phyloP scores from a whole-genome alignment of 2,797 vertebrate genomes.

The Sternotherus odoratus region DNA sequence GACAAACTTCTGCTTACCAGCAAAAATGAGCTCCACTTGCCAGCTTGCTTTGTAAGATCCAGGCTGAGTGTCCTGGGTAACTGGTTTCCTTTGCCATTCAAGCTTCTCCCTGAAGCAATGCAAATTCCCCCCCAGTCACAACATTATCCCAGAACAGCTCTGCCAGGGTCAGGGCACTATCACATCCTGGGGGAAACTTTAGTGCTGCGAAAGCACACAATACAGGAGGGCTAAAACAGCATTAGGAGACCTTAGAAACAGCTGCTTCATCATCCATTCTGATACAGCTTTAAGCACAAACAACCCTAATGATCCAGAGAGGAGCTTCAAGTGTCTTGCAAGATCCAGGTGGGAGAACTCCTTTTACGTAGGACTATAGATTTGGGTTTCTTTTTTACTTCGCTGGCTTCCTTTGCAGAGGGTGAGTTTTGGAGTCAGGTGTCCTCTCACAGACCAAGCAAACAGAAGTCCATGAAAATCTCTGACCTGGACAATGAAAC shows the following conservation, averaged over 20 bases:
- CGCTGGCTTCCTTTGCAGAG: neutral
- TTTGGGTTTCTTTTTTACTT: neutral
- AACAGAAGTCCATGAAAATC: neutral
- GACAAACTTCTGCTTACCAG: neutral
- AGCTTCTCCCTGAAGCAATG: neutral
- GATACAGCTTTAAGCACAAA: neutral
- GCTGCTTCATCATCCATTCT: neutral
- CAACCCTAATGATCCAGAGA: neutral
- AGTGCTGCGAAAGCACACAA: neutral
- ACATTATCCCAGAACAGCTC: neutral
- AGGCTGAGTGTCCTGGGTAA: neutral
- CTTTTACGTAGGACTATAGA: neutral
- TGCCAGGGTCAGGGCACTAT: neutral
- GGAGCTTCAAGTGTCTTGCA: neutral
- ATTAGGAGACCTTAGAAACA: neutral
- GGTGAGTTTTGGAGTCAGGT: neutral
- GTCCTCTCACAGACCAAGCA: neutral
- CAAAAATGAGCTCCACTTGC: constrained; percentile 15
- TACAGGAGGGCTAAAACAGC: neutral
- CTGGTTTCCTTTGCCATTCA: neutral
- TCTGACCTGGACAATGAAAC: too few species aligned
- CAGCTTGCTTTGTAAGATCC: neutral
- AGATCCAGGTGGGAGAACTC: neutral
- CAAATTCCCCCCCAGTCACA: neutral
- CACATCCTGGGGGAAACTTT: neutral